Evolutionary conservation across 2,113 vertebrate genomes (phyloP).

Genomic region (Pogona vitticeps): DNA sequence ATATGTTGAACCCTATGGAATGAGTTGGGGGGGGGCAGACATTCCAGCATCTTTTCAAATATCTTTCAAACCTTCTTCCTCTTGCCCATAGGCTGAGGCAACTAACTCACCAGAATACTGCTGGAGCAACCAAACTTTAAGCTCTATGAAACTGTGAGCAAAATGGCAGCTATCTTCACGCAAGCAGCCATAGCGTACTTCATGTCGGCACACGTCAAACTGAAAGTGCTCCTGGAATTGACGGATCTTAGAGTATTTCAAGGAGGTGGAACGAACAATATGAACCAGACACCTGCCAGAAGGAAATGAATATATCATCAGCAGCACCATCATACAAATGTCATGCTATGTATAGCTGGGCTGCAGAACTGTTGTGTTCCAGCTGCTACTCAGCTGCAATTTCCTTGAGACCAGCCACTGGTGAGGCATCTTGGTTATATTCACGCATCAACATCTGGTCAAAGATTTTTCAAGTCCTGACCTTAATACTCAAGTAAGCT

Average conservation of each 20-base stretch:
- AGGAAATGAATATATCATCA: background rate
- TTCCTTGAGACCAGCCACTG: background rate
- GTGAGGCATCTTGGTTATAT: background rate
- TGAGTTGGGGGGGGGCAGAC: too few relatives aligned
- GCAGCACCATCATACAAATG: background rate
- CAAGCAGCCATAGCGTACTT: slow-evolving; percentile 85
- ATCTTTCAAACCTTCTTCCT: background rate
- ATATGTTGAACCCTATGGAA: background rate
- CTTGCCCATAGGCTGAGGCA: background rate
- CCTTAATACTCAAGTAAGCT: background rate
- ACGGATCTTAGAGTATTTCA: slow-evolving; percentile 91
- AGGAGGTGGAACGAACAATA: slow-evolving; percentile 81
- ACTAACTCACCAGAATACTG: slow-evolving; percentile 81
- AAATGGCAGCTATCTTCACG: slow-evolving; percentile 85
- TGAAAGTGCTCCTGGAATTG: slow-evolving; percentile 84
- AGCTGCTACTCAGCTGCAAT: background rate
- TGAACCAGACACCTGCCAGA: slow-evolving; percentile 90
- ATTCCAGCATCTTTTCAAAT: background rate
- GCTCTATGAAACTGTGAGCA: slow-evolving; percentile 92
- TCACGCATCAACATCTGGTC: too few relatives aligned
- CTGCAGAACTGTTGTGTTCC: background rate
- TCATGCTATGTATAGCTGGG: background rate
- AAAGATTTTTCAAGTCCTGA: too few relatives aligned
- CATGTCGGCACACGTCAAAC: slow-evolving; percentile 87
- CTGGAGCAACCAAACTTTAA: slow-evolving; percentile 93